phyloP scores from a whole-genome alignment of 2,797 vertebrate genomes.

The Pangasius sanitwongsei region DNA sequence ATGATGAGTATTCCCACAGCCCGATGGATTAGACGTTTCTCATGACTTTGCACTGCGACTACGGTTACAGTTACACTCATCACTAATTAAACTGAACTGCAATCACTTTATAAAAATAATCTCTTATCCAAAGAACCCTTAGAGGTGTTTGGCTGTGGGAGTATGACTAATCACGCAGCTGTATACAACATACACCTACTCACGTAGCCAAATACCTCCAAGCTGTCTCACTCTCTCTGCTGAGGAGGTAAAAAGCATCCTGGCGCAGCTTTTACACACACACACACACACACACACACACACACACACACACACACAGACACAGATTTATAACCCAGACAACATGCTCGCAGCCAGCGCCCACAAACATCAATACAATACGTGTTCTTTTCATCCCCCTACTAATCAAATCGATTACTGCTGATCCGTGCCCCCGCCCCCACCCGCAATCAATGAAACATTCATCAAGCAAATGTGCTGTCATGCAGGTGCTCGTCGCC shows the following conservation, averaged over 20 bases:
- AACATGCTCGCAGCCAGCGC: constrained; percentile 63
- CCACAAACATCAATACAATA: constrained; percentile 76
- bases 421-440: constrained; percentile 75
- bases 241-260: background rate
- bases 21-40: constrained; percentile 1
- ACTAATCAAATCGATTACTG: constrained; percentile 82
- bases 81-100: constrained; percentile 10
- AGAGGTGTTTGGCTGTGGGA: constrained; percentile 1
- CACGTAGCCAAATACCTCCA: background rate
- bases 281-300: background rate
- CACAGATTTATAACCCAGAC: constrained; percentile 69
- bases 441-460: constrained; percentile 64
- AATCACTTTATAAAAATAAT: constrained; percentile 3
- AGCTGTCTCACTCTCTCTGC: background rate
- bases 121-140: background rate
- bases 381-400: constrained; percentile 81
- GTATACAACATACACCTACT: background rate
- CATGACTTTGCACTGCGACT: background rate
- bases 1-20: background rate
- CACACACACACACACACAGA: constrained; percentile 19
- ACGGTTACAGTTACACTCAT: background rate
- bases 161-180: background rate
- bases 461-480: constrained; percentile 78
- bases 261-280: background rate
- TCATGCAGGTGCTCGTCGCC: constrained; percentile 52